A percentile compares a stretch with the other conserved stretches of the same genome.
Conservation (phyloP, 2,113 vertebrate genomes). For the Lota lota region DNA sequence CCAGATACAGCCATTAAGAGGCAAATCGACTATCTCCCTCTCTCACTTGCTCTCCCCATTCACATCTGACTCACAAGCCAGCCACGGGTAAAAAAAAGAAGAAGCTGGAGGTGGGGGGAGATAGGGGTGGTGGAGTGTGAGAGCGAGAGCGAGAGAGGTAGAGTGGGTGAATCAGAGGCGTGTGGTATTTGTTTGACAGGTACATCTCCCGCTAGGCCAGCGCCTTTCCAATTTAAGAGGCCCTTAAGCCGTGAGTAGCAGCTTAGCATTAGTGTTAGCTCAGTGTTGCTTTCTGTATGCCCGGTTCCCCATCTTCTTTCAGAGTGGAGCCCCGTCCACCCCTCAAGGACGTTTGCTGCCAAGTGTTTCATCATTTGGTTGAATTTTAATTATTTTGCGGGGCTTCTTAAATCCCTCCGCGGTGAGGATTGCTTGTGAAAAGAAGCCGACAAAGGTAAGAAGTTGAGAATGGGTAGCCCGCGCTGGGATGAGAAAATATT, state of each 20-base stretch:
- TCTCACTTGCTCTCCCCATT: slow-evolving; percentile 40
- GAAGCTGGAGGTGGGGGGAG: not conserved
- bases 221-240: slow-evolving; percentile 66
- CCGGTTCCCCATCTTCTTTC: slow-evolving; percentile 28
- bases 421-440: slow-evolving; percentile 39
- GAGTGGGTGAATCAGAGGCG: slow-evolving; percentile 42
- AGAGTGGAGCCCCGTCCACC: slow-evolving; percentile 52
- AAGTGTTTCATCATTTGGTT: slow-evolving; percentile 72
- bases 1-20: slow-evolving; percentile 50
- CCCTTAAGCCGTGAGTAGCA: slow-evolving; percentile 63
- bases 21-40: slow-evolving; percentile 46
- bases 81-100: slow-evolving; percentile 33
- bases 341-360: slow-evolving; percentile 65
- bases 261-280: slow-evolving; percentile 48
- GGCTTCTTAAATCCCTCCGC: slow-evolving; percentile 51
- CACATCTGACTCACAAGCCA: slow-evolving; percentile 35
- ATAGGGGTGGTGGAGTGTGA: not conserved
- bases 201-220: slow-evolving; percentile 67
- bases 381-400: slow-evolving; percentile 67
- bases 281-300: slow-evolving; percentile 57
- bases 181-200: slow-evolving; percentile 69
- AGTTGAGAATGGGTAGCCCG: slow-evolving; percentile 32
- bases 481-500: slow-evolving; percentile 55
- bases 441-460: slow-evolving; percentile 52
- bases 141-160: slow-evolving; percentile 17